These are phyloP conservation scores for Pogonophryne albipinna DNA, from an alignment of 2,797 vertebrate genomes.

Conservation along the genomic window DNA sequence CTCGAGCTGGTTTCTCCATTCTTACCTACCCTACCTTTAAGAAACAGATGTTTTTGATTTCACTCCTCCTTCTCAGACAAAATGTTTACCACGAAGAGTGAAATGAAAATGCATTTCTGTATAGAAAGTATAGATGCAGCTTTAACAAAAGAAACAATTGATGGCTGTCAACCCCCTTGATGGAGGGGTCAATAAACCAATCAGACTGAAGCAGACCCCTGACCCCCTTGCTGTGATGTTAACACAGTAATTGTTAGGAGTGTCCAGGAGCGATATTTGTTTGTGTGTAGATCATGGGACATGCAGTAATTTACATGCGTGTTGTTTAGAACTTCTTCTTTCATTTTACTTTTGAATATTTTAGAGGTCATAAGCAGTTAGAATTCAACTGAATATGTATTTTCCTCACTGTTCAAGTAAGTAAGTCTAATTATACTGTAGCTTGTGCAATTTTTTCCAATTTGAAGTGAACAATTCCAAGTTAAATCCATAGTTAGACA, in stretches of 20 bases:
- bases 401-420: neutral
- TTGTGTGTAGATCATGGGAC: too few relatives aligned
- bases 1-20: too few relatives aligned
- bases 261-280: neutral
- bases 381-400: neutral
- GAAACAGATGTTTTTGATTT: constrained; percentile 13
- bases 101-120: constrained; percentile 36
- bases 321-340: neutral
- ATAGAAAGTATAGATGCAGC: constrained; percentile 8
- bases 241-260: neutral
- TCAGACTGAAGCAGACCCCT: constrained; percentile 10
- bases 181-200: constrained; percentile 37
- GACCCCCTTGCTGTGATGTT: neutral
- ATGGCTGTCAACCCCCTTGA: constrained; percentile 29
- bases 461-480: too few relatives aligned
- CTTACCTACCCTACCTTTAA: neutral
- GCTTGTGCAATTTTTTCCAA: too few relatives aligned
- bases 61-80: constrained; percentile 14
- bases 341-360: neutral
- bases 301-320: too few relatives aligned
- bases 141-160: constrained; percentile 27
- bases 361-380: neutral
- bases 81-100: constrained; percentile 50
- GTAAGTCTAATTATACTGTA: neutral
- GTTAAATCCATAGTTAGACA: neutral